Evolutionary conservation across 2,797 vertebrate genomes (phyloP).

Genomic region (Sternarchorhynchus goeldii): DNA sequence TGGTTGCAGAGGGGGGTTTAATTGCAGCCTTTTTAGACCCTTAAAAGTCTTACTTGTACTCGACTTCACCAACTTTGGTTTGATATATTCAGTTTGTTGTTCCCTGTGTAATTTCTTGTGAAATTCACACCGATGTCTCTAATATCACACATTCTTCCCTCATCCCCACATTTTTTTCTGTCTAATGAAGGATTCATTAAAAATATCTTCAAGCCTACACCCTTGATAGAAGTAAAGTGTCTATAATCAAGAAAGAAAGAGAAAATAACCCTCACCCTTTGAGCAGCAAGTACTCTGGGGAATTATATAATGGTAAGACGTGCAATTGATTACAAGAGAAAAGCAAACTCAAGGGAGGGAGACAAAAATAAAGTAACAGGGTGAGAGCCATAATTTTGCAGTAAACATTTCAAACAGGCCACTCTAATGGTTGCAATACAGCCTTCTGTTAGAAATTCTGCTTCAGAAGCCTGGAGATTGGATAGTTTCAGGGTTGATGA

Average conservation of each 20-base stretch:
- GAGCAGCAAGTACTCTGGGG: background rate
- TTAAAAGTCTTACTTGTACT: background rate
- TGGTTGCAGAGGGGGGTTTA: background rate
- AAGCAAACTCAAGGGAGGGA: conserved; percentile 7
- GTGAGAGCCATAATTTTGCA: conserved; percentile 8
- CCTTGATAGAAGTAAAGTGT: conserved; percentile 11
- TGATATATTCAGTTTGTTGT: conserved; percentile 6
- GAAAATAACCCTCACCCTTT: conserved; percentile 2
- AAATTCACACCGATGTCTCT: conserved; percentile 21
- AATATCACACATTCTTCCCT: conserved; percentile 13
- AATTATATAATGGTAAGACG: background rate
- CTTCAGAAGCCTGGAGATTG: no score
- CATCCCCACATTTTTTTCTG: conserved; percentile 8
- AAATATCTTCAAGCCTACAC: conserved; percentile 5
- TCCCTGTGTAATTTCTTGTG: conserved; percentile 8
- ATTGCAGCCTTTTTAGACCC: background rate
- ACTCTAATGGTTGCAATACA: background rate
- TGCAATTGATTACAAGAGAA: background rate
- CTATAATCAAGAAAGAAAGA: conserved; percentile 25
- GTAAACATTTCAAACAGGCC: background rate
- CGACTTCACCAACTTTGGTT: conserved; percentile 1
- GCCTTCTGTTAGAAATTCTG: background rate
- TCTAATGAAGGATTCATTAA: conserved; percentile 30
- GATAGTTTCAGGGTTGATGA: no score
- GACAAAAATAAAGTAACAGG: background rate